Evolutionary conservation across 2,888 invertebrate genomes (phyloP).

Genomic region (Druceiella hillmani): DNA sequence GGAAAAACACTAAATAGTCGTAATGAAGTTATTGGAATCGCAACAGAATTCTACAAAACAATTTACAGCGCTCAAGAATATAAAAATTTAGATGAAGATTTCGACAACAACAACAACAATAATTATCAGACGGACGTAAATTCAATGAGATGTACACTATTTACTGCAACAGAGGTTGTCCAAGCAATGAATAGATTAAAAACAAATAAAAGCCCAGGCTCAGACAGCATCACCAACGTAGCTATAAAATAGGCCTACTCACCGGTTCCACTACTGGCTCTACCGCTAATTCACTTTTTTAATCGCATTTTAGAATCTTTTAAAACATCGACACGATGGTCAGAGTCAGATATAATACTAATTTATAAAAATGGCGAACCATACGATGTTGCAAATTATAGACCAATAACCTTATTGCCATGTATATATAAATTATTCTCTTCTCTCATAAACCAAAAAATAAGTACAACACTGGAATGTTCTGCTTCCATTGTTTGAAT

Average conservation of each 20-base stretch:
- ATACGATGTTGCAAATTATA: too few relatives aligned
- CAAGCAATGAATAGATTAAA: constrained; percentile 3
- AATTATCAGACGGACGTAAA: too few relatives aligned
- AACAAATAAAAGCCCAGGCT: constrained; percentile 6
- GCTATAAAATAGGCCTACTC: not conserved
- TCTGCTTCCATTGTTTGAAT: too few relatives aligned
- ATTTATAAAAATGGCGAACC: too few relatives aligned
- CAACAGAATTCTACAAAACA: constrained; percentile 12
- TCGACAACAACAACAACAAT: constrained; percentile 5
- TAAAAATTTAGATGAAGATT: constrained; percentile 1
- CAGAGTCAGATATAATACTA: too few relatives aligned
- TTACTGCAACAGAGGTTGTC: not conserved
- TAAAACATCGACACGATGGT: too few relatives aligned
- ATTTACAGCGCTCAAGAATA: constrained; percentile 9
- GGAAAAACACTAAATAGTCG: constrained; percentile 11
- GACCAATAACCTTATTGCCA: constrained; percentile 10
- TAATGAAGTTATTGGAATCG: constrained; percentile 11
- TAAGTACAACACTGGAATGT: too few relatives aligned
- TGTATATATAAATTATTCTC: too few relatives aligned
- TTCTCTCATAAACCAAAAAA: too few relatives aligned
- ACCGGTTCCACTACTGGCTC: not conserved
- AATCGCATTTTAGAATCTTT: not conserved
- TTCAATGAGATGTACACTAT: constrained; percentile 4
- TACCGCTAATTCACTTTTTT: not conserved
- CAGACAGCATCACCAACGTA: constrained; percentile 5